Base-by-base conservation (phyloP, 2,797 vertebrate genomes). In the Danionella dracula region DNA sequence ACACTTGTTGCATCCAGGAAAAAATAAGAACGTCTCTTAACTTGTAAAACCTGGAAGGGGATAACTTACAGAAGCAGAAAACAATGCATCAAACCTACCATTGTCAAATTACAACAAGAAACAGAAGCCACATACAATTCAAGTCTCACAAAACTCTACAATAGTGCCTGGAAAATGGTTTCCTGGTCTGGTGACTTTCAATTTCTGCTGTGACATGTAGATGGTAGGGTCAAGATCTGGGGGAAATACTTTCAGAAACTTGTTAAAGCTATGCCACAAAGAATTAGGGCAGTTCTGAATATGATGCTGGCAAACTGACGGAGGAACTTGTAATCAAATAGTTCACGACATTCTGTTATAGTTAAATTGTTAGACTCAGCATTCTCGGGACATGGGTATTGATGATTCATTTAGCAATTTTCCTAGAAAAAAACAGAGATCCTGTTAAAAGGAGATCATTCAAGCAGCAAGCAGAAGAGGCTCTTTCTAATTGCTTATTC, bases 391-490 rank as follows among this genome's bases (percentile, higher is more conserved):
- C 76, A 62, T 51, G 56, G 12, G 80, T 87, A 89, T 88, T 79
- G 85, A 86, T 86, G 86, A 90, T 88, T 87, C 81, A 88, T 88
- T 88, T 86, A 82, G 77, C 72, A 63, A 88, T 85, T 27, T 3
- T 27, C 6, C 6, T 86, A 88, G 88, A 89, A 83, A 89, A 87
- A 85, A 88, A 86, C 83, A 84, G 82, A 83, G 85, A 80, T 73
- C 80, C 79, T 81, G 88, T 90, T 90, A 90, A 90, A 89, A 87
- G 83, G 82, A 86, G 84, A 90, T 90, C 88, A 87, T 82, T 87
- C 86, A 87, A 81, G 84, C 85, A 84, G 79, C 79, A 79, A 83
- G 82, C 87, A 82, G 37, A 74, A 83, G 82, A 78, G 80, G 73
- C 75, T 71, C 77, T 78, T 64, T 78, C 84, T 89, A 90, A 91